Percentiles rank a stretch among this genome's conserved stretches.
Conservation (phyloP, 2,888 invertebrate genomes). For the Melikaiella ostensackeni region DNA sequence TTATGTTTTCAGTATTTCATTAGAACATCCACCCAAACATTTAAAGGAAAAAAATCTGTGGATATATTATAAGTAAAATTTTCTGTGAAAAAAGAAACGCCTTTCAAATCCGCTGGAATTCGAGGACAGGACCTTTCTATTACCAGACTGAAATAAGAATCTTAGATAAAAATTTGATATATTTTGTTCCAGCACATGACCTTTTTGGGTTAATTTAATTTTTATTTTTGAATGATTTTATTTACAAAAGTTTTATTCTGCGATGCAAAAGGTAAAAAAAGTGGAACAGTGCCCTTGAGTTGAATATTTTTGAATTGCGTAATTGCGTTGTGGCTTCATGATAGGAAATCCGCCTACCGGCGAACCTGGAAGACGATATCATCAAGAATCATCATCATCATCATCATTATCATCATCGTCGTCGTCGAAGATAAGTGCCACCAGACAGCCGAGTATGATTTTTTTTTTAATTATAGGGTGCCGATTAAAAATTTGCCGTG, state of each 20-base stretch:
- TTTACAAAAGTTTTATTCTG: background rate
- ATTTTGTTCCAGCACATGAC: too few species aligned
- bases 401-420: slow-evolving; percentile 25
- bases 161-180: too few species aligned
- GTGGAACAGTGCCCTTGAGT: slow-evolving; percentile 24
- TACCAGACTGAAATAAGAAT: too few species aligned
- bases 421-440: slow-evolving; percentile 26
- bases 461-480: slow-evolving; percentile 14
- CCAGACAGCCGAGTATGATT: slow-evolving; percentile 35
- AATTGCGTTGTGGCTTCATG: background rate
- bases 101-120: too few species aligned
- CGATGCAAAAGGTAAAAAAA: slow-evolving; percentile 7
- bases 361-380: slow-evolving; percentile 26
- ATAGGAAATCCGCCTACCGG: slow-evolving; percentile 32
- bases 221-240: background rate
- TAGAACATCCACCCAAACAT: too few species aligned
- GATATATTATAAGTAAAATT: too few species aligned
- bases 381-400: slow-evolving; percentile 13
- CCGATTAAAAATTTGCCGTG: slow-evolving; percentile 28
- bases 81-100: too few species aligned
- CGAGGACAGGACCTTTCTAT: too few species aligned
- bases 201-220: too few species aligned
- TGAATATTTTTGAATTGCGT: background rate
- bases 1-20: too few species aligned
- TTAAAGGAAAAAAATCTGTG: too few species aligned